Evolutionary conservation across 1,140 invertebrate genomes (phyloP).

Genomic region (Vanessa tameamea): DNA sequence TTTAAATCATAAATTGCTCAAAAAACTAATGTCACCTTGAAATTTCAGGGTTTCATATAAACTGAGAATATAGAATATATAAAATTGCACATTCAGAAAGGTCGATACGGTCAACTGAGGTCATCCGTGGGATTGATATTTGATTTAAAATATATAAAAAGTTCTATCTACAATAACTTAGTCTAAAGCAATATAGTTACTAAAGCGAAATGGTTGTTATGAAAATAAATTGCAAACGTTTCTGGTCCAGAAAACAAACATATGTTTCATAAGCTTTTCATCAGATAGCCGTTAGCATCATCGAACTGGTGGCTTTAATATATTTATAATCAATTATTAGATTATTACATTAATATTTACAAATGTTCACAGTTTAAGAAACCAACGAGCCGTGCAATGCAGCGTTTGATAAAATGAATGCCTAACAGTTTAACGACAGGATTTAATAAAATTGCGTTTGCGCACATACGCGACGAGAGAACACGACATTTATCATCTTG

Average conservation of each 20-base stretch:
- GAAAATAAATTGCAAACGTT: background rate
- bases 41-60: too few relatives aligned
- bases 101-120: background rate
- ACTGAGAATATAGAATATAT: too few relatives aligned
- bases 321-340: background rate
- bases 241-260: too few relatives aligned
- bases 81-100: too few relatives aligned
- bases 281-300: too few relatives aligned
- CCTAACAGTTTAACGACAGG: constrained; percentile 16
- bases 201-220: background rate
- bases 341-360: constrained; percentile 3
- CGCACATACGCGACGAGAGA: constrained; percentile 6
- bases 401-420: constrained; percentile 5
- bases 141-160: background rate
- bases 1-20: too few relatives aligned
- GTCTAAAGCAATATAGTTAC: background rate
- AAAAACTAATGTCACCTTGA: too few relatives aligned
- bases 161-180: too few relatives aligned
- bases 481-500: constrained; percentile 22
- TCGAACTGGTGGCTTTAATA: background rate
- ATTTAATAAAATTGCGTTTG: constrained; percentile 23
- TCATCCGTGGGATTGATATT: background rate
- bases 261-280: too few relatives aligned
- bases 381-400: background rate
- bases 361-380: constrained; percentile 2